A percentile compares a stretch with the other conserved stretches of the same genome.
These are phyloP conservation scores for Gastrophysa polygoni DNA, from an alignment of 2,888 invertebrate genomes.

Conservation along the genomic window DNA sequence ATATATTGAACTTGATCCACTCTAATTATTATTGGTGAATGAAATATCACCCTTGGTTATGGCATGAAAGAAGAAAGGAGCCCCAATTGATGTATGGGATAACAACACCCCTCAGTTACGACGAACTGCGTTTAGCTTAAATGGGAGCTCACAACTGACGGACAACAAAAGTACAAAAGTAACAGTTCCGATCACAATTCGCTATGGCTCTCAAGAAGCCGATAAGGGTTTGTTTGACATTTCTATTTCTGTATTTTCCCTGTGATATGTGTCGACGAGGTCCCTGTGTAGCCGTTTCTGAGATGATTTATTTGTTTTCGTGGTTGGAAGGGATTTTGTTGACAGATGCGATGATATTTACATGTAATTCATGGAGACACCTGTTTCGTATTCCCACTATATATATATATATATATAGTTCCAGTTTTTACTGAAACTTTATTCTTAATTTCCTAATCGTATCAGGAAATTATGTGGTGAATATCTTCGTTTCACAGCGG, in stretches of 20 bases:
- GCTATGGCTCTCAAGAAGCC: constrained; percentile 44
- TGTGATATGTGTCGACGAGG: background rate
- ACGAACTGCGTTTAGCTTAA: constrained; percentile 12
- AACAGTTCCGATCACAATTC: constrained; percentile 41
- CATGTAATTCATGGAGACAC: background rate
- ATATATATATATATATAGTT: no score
- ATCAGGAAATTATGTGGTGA: no score
- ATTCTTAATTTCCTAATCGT: no score
- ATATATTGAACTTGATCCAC: background rate
- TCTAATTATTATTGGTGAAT: background rate
- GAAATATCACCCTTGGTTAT: constrained; percentile 11
- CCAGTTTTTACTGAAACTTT: no score
- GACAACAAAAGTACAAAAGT: constrained; percentile 40
- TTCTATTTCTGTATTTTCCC: constrained; percentile 37
- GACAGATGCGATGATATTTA: constrained; percentile 19
- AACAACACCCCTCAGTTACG: constrained; percentile 24
- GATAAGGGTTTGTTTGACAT: constrained; percentile 45
- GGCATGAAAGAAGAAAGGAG: constrained; percentile 12
- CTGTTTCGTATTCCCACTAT: background rate
- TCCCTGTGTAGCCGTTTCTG: background rate
- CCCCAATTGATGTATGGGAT: constrained; percentile 18
- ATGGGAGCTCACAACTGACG: constrained; percentile 36
- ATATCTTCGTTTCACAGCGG: no score
- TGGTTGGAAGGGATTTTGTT: background rate
- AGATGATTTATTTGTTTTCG: background rate